A percentile compares a stretch with the other conserved stretches of the same genome.
Evolutionary conservation across 2,888 invertebrate species (phyloP).

Genomic region (Capitulum mitella): DNA sequence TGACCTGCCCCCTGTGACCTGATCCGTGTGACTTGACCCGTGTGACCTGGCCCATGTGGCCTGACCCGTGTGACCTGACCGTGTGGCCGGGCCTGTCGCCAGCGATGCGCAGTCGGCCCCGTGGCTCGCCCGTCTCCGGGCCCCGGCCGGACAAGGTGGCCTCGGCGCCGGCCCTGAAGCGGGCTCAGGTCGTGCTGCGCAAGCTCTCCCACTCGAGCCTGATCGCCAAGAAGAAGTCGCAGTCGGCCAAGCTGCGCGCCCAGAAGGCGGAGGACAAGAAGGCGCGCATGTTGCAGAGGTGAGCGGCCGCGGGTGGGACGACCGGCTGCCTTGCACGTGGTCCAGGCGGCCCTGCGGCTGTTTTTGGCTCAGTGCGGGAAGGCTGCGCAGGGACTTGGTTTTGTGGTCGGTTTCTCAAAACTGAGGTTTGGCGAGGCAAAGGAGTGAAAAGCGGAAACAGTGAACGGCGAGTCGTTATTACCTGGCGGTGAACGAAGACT

Average conservation of each 20-base stretch:
- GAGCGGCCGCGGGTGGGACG: not conserved
- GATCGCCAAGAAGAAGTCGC: constrained; percentile 22
- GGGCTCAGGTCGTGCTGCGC: not conserved
- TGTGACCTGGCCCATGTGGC: no score
- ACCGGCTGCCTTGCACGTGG: no score
- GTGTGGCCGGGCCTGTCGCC: not conserved
- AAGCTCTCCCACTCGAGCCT: constrained; percentile 17
- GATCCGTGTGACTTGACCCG: no score
- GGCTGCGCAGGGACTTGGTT: no score
- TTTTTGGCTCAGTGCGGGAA: no score
- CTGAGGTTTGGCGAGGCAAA: no score
- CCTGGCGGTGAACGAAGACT: no score
- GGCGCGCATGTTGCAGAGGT: constrained; percentile 21
- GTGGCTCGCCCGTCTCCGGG: not conserved
- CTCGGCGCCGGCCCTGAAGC: not conserved
- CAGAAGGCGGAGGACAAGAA: constrained; percentile 12
- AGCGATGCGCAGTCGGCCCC: not conserved
- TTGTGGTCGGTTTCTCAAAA: no score
- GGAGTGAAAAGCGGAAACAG: no score
- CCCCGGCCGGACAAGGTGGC: not conserved
- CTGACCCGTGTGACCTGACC: not conserved
- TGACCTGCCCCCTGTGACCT: not conserved
- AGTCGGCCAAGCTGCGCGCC: constrained; percentile 18
- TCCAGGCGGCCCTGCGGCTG: no score
- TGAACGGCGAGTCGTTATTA: no score